Evolutionary conservation across 1,140 invertebrate species (phyloP).

Genomic region (Drosophila pseudoananassae): DNA sequence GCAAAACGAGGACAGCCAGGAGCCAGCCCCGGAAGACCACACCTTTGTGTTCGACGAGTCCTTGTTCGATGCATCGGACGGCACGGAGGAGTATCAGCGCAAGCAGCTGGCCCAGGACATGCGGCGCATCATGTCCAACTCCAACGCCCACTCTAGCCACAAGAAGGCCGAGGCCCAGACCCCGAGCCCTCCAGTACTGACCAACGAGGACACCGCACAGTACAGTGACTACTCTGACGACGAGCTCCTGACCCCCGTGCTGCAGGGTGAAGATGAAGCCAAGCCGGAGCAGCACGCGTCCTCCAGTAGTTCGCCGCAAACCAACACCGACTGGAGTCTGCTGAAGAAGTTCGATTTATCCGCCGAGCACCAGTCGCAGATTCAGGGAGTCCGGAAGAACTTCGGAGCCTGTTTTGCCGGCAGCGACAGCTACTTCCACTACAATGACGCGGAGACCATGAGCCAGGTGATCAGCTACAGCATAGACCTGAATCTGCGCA

Average conservation of each 20-base stretch:
- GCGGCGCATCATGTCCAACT: conserved; percentile 82
- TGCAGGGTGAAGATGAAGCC: conserved; percentile 28
- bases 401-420: conserved; percentile 88
- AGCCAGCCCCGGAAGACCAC: conserved; percentile 19
- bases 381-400: conserved; percentile 72
- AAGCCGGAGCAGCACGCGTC: conserved; percentile 5
- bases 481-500: conserved; percentile 82
- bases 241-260: conserved; percentile 57
- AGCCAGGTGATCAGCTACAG: conserved; percentile 84
- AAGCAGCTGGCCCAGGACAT: conserved; percentile 81
- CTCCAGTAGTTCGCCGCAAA: conserved; percentile 59
- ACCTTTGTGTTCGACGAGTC: conserved; percentile 74
- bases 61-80: conserved; percentile 65
- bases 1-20: conserved; percentile 14
- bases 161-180: conserved; percentile 17
- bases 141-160: conserved; percentile 42
- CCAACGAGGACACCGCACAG: conserved; percentile 10
- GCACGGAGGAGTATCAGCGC: conserved; percentile 74
- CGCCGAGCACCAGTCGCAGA: conserved; percentile 66
- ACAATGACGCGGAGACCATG: conserved; percentile 91
- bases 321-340: conserved; percentile 79
- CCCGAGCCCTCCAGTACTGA: conserved; percentile 3
- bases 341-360: conserved; percentile 76
- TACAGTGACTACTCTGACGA: conserved; percentile 56
- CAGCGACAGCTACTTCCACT: conserved; percentile 86